Percentiles rank a stretch among this genome's conserved stretches.
Evolutionary conservation across 1,140 invertebrate species (phyloP).

Genomic region (Sminthurinus signatus): DNA sequence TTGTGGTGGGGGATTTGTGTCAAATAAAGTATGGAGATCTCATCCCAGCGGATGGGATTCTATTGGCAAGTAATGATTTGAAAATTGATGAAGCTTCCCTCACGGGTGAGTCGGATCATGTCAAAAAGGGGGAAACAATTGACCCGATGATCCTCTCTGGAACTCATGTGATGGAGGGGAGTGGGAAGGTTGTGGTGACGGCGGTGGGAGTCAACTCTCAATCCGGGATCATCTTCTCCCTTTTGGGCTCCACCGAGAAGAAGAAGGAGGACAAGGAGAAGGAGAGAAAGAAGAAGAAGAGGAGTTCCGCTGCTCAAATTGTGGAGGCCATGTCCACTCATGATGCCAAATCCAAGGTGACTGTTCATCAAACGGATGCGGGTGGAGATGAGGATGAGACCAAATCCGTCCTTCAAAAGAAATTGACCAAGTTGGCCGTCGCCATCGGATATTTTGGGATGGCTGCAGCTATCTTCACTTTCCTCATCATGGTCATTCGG

Average conservation of each 20-base stretch:
- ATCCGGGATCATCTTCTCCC: conserved; percentile 59
- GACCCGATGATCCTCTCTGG: conserved; percentile 62
- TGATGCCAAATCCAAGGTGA: neutral
- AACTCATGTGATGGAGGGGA: conserved; percentile 63
- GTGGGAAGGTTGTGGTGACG: conserved; percentile 58
- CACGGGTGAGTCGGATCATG: conserved; percentile 67
- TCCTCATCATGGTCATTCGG: conserved; percentile 13
- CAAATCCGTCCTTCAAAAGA: conserved; percentile 57
- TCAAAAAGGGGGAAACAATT: conserved; percentile 56
- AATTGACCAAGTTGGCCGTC: conserved; percentile 55
- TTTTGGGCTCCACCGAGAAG: conserved; percentile 52
- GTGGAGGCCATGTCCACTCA: too few relatives aligned
- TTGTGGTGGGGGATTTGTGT: conserved; percentile 65
- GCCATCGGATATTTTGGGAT: conserved; percentile 34
- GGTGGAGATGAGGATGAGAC: conserved; percentile 43
- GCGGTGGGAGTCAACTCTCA: conserved; percentile 64
- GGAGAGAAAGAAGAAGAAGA: neutral
- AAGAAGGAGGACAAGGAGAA: conserved; percentile 33
- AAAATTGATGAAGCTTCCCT: conserved; percentile 66
- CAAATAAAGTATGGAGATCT: conserved; percentile 60
- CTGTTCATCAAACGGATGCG: neutral
- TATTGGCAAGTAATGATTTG: conserved; percentile 64
- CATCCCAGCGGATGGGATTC: conserved; percentile 62
- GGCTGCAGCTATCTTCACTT: conserved; percentile 7
- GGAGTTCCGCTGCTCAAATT: neutral